These are phyloP conservation scores for Pampusana beccarii DNA, from an alignment of 2,113 vertebrate genomes.

Conservation along the genomic window DNA sequence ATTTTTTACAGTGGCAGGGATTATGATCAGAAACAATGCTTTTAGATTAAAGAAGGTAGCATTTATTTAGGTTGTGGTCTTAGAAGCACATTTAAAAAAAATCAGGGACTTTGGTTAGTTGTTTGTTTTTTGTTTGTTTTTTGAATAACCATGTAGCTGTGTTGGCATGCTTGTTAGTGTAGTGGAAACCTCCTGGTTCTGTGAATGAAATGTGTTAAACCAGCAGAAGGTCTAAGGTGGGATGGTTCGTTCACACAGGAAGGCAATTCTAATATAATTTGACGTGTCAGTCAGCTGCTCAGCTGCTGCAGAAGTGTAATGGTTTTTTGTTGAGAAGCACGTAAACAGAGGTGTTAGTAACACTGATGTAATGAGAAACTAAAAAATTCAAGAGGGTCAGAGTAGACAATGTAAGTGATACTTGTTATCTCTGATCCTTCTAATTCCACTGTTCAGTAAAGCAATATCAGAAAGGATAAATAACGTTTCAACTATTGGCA, in stretches of 20 bases:
- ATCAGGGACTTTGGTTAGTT: too few relatives aligned
- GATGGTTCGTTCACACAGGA: not conserved
- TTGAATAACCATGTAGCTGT: not conserved
- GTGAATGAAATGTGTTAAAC: not conserved
- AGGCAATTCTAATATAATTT: not conserved
- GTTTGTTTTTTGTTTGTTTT: rapidly evolving
- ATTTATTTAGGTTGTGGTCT: not conserved
- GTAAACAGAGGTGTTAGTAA: not conserved
- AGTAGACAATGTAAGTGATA: not conserved
- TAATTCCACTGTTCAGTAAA: not conserved
- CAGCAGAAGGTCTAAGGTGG: not conserved
- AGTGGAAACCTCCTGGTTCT: not conserved
- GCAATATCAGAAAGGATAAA: not conserved
- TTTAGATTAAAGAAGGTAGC: not conserved
- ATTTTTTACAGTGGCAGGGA: not conserved
- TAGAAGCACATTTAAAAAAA: not conserved
- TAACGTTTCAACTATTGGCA: not conserved
- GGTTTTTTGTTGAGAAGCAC: not conserved
- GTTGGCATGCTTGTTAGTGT: not conserved
- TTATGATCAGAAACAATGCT: not conserved
- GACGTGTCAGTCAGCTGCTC: not conserved
- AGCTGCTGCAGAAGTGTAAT: not conserved
- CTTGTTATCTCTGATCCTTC: not conserved
- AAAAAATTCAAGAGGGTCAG: not conserved
- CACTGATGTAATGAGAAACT: not conserved